Percentiles rank a stretch among this genome's conserved stretches.
Conservation (phyloP, 2,888 invertebrate species). For the Blera fallax region DNA sequence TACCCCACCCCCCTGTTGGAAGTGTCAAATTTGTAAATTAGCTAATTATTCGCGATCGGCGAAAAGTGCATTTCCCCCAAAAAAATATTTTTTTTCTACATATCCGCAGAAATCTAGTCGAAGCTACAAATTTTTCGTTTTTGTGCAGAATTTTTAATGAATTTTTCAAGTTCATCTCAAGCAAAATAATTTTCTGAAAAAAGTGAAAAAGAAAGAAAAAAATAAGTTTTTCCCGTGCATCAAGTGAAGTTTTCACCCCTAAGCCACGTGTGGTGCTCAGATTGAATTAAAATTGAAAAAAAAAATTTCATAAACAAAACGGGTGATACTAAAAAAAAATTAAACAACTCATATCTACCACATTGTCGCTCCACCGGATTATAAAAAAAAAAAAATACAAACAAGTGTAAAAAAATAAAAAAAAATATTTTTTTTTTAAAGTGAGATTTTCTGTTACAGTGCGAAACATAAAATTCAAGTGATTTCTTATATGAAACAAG, state of each 20-base stretch:
- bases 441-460: slow-evolving; percentile 11
- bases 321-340: slow-evolving; percentile 2
- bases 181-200: not conserved
- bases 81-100: not conserved
- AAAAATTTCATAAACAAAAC: slow-evolving; percentile 23
- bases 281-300: slow-evolving; percentile 22
- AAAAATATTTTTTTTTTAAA: too few relatives aligned
- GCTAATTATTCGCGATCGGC: slow-evolving; percentile 30
- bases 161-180: not conserved
- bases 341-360: slow-evolving; percentile 15
- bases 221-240: not conserved
- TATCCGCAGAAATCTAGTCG: slow-evolving; percentile 20
- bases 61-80: slow-evolving; percentile 1
- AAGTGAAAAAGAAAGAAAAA: slow-evolving; percentile 14
- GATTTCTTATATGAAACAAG: not conserved
- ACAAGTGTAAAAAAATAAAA: slow-evolving; percentile 14
- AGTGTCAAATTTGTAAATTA: slow-evolving; percentile 60
- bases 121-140: slow-evolving; percentile 1
- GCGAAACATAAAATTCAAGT: not conserved
- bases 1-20: slow-evolving; percentile 34
- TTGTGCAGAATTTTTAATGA: not conserved
- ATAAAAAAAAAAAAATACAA: slow-evolving; percentile 24
- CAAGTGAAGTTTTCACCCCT: slow-evolving; percentile 29
- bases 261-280: slow-evolving; percentile 58
- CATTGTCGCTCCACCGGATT: slow-evolving; percentile 50